Percentiles rank a stretch among this genome's conserved stretches.
Evolutionary conservation across 2,113 vertebrate genomes (phyloP).

Genomic region (Gymnogyps californianus): DNA sequence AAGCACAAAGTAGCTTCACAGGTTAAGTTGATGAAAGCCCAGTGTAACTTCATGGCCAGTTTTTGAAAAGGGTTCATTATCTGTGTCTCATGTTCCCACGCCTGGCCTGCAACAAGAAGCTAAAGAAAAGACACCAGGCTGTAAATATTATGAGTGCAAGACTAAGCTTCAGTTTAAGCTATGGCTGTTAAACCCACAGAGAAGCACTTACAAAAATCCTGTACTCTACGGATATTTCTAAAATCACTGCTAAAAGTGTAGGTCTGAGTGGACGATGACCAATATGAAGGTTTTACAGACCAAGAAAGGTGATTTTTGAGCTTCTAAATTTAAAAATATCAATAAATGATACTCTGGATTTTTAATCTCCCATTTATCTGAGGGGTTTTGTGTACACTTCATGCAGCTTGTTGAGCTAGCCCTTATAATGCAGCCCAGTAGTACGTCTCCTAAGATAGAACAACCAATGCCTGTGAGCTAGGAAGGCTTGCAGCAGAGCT

Average conservation of each 20-base stretch:
- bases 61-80: not conserved
- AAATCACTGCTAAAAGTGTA: not conserved
- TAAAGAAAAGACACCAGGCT: not conserved
- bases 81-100: not conserved
- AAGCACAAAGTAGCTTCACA: not conserved
- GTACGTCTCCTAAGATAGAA: not conserved
- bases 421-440: not conserved
- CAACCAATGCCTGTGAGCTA: not conserved
- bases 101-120: not conserved
- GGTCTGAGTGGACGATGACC: not conserved
- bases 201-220: not conserved
- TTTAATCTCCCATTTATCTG: not conserved
- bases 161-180: not conserved
- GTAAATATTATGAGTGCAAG: not conserved
- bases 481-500: not conserved
- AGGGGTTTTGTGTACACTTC: not conserved
- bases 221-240: not conserved
- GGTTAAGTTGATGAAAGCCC: not conserved
- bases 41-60: not conserved
- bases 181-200: not conserved
- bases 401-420: not conserved
- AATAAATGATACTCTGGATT: not conserved
- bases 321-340: not conserved
- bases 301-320: not conserved
- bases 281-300: not conserved